A percentile compares a stretch with the other conserved stretches of the same genome.
Conservation (phyloP, 2,888 invertebrate species). For the Lymantria dispar region DNA sequence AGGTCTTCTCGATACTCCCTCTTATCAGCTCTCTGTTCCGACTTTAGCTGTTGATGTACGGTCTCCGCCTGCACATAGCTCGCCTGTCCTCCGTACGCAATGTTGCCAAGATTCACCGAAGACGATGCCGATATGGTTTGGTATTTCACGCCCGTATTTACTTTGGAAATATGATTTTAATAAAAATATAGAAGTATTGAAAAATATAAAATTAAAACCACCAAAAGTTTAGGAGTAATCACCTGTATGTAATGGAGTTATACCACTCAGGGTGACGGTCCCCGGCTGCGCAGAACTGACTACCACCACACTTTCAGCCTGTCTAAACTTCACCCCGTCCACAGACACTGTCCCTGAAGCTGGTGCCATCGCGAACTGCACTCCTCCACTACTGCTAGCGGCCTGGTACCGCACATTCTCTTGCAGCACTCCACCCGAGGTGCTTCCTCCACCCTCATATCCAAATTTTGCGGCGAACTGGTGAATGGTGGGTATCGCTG, state of each 20-base stretch:
- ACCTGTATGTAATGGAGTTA: conserved; percentile 74
- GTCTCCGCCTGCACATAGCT: conserved; percentile 59
- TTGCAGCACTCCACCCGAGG: conserved; percentile 58
- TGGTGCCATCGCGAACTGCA: conserved; percentile 67
- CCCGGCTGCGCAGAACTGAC: conserved; percentile 79
- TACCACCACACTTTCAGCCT: conserved; percentile 77
- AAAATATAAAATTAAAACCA: neutral
- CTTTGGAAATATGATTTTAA: conserved; percentile 30
- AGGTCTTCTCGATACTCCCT: conserved; percentile 76
- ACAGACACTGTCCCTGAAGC: conserved; percentile 45
- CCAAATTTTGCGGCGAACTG: conserved; percentile 91
- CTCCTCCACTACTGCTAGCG: conserved; percentile 45
- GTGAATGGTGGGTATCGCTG: conserved; percentile 90
- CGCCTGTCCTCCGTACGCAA: conserved; percentile 69
- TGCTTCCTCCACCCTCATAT: conserved; percentile 64
- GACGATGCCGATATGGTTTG: conserved; percentile 76
- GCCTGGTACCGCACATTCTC: conserved; percentile 64
- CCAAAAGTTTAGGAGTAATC: neutral
- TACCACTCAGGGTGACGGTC: conserved; percentile 59
- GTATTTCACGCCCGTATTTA: conserved; percentile 75
- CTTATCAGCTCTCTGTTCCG: conserved; percentile 63
- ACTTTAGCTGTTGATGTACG: conserved; percentile 58
- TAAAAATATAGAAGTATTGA: neutral
- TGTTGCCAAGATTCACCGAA: conserved; percentile 69
- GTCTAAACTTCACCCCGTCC: conserved; percentile 84